A percentile compares a stretch with the other conserved stretches of the same genome.
These are phyloP conservation scores for Pammene aurita DNA, from an alignment of 2,888 invertebrate genomes.

Conservation along the genomic window DNA sequence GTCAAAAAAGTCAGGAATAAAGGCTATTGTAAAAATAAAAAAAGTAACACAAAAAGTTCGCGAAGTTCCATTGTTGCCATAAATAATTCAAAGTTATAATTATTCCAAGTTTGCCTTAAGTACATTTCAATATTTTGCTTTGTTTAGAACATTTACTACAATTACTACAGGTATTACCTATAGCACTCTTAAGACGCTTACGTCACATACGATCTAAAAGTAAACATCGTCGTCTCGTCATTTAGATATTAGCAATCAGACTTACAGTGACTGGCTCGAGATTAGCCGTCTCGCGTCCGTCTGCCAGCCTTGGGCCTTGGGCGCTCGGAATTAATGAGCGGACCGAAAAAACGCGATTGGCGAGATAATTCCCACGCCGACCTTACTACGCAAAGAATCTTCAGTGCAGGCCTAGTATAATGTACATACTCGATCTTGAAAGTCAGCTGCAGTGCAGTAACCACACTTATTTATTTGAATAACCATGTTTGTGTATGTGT, in stretches of 20 bases:
- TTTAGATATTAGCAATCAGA: not conserved
- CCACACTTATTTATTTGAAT: too few relatives aligned
- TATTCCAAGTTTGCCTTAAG: too few relatives aligned
- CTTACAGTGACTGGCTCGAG: not conserved
- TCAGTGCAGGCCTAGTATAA: too few relatives aligned
- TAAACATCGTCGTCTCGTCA: not conserved
- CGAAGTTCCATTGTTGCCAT: too few relatives aligned
- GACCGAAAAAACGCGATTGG: not conserved
- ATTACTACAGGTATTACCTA: not conserved
- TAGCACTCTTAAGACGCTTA: not conserved
- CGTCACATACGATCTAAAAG: constrained; percentile 1
- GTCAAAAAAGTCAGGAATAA: too few relatives aligned
- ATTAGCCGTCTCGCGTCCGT: not conserved
- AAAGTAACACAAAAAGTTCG: too few relatives aligned
- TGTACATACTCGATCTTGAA: too few relatives aligned
- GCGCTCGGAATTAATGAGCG: constrained; percentile 1
- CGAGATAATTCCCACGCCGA: not conserved
- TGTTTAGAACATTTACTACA: not conserved
- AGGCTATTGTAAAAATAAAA: too few relatives aligned
- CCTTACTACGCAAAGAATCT: not conserved
- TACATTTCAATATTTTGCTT: too few relatives aligned
- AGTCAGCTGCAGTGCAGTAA: too few relatives aligned
- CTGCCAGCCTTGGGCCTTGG: constrained; percentile 7
- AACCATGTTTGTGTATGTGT: too few relatives aligned
- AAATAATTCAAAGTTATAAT: too few relatives aligned